phyloP scores from a whole-genome alignment of 2,888 invertebrate species.

The Drosophila planitibia region DNA sequence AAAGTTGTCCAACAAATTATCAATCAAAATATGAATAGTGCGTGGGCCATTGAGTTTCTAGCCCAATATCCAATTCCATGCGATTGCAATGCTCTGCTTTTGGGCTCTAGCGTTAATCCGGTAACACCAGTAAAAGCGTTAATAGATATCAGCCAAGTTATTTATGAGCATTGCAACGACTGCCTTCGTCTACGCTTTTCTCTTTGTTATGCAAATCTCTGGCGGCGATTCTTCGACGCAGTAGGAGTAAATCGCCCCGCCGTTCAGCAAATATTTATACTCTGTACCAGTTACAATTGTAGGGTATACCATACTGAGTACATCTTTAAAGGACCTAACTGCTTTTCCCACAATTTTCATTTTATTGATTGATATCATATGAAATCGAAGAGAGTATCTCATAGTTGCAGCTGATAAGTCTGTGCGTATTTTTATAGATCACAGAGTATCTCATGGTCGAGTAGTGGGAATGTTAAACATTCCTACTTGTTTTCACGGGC shows the following conservation, averaged over 20 bases:
- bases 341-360: background rate
- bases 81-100: conserved; percentile 16
- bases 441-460: conserved; percentile 18
- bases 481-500: conserved; percentile 46
- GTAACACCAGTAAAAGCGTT: conserved; percentile 78
- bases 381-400: background rate
- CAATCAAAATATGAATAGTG: conserved; percentile 34
- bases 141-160: conserved; percentile 82
- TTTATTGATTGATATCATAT: background rate
- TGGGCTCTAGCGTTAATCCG: conserved; percentile 62
- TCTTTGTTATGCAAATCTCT: conserved; percentile 67
- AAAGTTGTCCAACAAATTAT: conserved; percentile 37
- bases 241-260: conserved; percentile 82
- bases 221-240: conserved; percentile 47
- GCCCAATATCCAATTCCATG: conserved; percentile 2
- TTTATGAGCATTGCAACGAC: conserved; percentile 67
- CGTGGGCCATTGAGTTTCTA: conserved; percentile 25
- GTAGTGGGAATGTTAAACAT: background rate
- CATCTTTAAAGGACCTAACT: background rate
- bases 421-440: background rate
- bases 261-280: conserved; percentile 75
- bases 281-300: background rate
- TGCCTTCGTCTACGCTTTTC: conserved; percentile 42
- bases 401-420: background rate
- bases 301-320: background rate